Base-by-base conservation (phyloP, 2,113 vertebrate species). In the Triplophysa siluroides region DNA sequence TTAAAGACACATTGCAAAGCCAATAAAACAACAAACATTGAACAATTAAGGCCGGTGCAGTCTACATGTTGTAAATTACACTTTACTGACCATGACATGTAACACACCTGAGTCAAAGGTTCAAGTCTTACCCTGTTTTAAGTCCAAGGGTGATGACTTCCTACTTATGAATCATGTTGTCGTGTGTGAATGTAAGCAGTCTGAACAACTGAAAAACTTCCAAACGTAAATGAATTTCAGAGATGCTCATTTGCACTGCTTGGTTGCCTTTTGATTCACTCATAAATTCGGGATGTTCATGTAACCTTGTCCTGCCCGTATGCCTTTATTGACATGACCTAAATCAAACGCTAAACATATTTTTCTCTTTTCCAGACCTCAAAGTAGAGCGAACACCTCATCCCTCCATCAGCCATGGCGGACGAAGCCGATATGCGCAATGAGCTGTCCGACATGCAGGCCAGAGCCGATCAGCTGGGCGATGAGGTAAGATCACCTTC, bases 341-440 rank as follows among this genome's bases (percentile, higher is more conserved):
- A 2, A 13, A 23, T 52, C 29, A 62, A 45, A 41, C 13, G 12
- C 61, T 24, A 21, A 33, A 14, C 4, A 16, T 54, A 64, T 80
- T 62, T 80, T 62, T 77, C 3, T 80, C 65, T 74, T 29, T 43
- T 52, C 41, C 83, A 89, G 88, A 72, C 24, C 69, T 85, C 78
- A 68, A 73, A 58, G 80, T 70, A 81, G 65, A 83, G 74, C 84
- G 84, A 88, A 91, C 61, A 19, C 86, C 90, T 79, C 78, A 83
- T 85, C 83, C 90, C 85, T 71, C 73, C 74, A 61, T 52, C 81
- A 83, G 87, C 88, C 86, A 99, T 99, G 98, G 97, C 96, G 0
- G 96, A 99, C 78, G 97, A 99, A 12, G 91, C 96, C 0, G 97
- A 98, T 85, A 99, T 98, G 98, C 97, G 98, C 92, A 99, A 98